These are phyloP conservation scores for Trichogramma evanescens DNA, from an alignment of 2,888 invertebrate species.

Conservation along the genomic window DNA sequence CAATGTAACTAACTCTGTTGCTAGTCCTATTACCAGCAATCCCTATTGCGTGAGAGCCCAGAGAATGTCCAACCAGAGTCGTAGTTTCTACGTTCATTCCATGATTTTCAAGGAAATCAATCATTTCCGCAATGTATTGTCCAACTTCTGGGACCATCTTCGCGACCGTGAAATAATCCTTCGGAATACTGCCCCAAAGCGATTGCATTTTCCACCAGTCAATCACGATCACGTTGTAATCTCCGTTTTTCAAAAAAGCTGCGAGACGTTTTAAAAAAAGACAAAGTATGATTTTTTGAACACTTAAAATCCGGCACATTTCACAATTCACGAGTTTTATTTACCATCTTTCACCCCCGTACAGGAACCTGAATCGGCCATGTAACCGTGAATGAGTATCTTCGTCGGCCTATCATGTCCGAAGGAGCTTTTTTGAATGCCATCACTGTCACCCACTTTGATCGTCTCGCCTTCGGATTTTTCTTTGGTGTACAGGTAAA, in stretches of 20 bases:
- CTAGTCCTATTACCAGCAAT: conserved; percentile 26
- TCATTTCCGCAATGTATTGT: conserved; percentile 27
- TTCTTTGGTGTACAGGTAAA: conserved; percentile 29
- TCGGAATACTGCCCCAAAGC: conserved; percentile 15
- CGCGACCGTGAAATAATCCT: conserved; percentile 20
- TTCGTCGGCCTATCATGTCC: conserved; percentile 30
- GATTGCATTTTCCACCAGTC: conserved; percentile 33
- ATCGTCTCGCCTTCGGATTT: conserved; percentile 23
- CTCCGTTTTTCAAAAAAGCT: conserved; percentile 30
- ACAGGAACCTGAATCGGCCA: conserved; percentile 26
- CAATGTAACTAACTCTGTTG: conserved; percentile 24
- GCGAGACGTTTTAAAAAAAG: neutral
- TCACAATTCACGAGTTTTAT: neutral
- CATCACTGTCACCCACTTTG: conserved; percentile 22
- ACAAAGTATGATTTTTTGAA: neutral
- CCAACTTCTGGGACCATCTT: conserved; percentile 25
- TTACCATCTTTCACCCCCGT: conserved; percentile 33
- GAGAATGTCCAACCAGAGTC: conserved; percentile 34
- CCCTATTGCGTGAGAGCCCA: conserved; percentile 37
- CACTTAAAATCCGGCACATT: neutral
- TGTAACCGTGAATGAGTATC: conserved; percentile 38
- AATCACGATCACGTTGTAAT: conserved; percentile 35
- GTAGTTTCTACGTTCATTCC: conserved; percentile 26
- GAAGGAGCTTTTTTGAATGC: conserved; percentile 27
- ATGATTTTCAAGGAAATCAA: conserved; percentile 29